Percentiles rank a stretch among this genome's conserved stretches.
phyloP scores from a whole-genome alignment of 2,888 invertebrate genomes.

The Acanthopleura granulata region DNA sequence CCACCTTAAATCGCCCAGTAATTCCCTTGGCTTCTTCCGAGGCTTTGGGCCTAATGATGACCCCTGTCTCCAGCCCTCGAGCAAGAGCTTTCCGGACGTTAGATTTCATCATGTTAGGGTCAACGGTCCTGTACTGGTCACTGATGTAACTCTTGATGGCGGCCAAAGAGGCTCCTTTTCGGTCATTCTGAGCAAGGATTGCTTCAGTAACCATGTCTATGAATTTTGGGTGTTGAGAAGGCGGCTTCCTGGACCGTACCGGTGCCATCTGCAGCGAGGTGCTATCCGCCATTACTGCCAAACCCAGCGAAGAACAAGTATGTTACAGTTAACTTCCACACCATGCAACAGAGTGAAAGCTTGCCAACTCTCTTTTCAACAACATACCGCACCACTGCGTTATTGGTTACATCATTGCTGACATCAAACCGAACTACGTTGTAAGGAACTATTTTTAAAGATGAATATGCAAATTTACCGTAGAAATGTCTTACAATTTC shows the following conservation, averaged over 20 bases:
- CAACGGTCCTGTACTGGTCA: constrained; percentile 26
- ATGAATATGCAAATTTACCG: too few relatives aligned
- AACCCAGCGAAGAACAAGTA: neutral
- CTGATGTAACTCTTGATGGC: constrained; percentile 29
- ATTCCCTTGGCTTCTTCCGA: constrained; percentile 24
- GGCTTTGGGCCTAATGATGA: constrained; percentile 25
- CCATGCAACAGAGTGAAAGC: too few relatives aligned
- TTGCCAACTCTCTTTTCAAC: too few relatives aligned
- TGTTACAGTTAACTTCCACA: too few relatives aligned
- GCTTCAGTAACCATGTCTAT: constrained; percentile 4
- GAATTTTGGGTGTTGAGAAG: constrained; percentile 2
- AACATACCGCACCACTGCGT: too few relatives aligned
- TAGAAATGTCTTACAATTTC: too few relatives aligned
- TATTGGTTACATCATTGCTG: too few relatives aligned
- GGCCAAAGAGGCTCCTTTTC: constrained; percentile 28
- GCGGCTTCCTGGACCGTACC: neutral
- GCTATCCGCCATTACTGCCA: neutral
- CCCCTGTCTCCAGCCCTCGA: constrained; percentile 26
- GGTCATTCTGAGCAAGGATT: neutral
- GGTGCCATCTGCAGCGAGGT: neutral
- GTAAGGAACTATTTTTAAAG: too few relatives aligned
- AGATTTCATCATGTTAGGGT: constrained; percentile 25
- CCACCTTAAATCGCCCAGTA: constrained; percentile 26
- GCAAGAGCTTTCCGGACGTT: constrained; percentile 26
- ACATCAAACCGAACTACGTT: too few relatives aligned